Conservation (phyloP, 2,797 vertebrate genomes). For the Sebastes matsubarae region DNA sequence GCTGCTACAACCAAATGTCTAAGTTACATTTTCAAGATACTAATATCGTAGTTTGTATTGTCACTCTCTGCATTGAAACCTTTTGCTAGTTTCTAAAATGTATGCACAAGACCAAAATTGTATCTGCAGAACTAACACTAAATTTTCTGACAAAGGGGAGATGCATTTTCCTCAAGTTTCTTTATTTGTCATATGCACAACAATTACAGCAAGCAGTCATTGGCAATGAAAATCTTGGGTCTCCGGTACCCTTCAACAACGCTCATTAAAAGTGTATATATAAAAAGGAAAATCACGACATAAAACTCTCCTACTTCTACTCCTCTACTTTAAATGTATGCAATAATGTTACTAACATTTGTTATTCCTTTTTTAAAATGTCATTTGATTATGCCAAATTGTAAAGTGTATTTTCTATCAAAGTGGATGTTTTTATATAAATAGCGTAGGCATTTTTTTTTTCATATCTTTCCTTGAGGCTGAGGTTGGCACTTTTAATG, state of each 20-base stretch:
- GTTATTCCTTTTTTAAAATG: conserved; percentile 15
- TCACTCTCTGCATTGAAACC: conserved; percentile 3
- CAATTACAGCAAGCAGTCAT: too few relatives aligned
- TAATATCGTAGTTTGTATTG: conserved; percentile 42
- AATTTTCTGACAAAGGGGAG: conserved; percentile 15
- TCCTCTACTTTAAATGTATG: conserved; percentile 46
- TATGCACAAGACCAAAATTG: conserved; percentile 33
- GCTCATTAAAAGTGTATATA: too few relatives aligned
- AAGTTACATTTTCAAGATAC: conserved; percentile 47
- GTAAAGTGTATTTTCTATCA: conserved; percentile 52
- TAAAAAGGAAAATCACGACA: too few relatives aligned
- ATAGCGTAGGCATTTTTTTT: background rate
- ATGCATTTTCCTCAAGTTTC: conserved; percentile 11
- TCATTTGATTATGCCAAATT: conserved; percentile 49
- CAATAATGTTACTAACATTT: conserved; percentile 66
- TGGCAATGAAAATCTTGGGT: too few relatives aligned
- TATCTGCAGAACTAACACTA: conserved; percentile 57
- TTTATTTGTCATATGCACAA: too few relatives aligned
- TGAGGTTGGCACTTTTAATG: conserved; percentile 16
- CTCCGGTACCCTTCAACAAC: too few relatives aligned
- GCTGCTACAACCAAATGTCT: conserved; percentile 68
- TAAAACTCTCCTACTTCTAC: too few relatives aligned
- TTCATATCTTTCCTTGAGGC: conserved; percentile 12
- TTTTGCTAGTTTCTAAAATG: conserved; percentile 3
- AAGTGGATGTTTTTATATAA: conserved; percentile 10